Conservation (phyloP, 2,797 vertebrate species). For the Otolemur crassicaudatus region DNA sequence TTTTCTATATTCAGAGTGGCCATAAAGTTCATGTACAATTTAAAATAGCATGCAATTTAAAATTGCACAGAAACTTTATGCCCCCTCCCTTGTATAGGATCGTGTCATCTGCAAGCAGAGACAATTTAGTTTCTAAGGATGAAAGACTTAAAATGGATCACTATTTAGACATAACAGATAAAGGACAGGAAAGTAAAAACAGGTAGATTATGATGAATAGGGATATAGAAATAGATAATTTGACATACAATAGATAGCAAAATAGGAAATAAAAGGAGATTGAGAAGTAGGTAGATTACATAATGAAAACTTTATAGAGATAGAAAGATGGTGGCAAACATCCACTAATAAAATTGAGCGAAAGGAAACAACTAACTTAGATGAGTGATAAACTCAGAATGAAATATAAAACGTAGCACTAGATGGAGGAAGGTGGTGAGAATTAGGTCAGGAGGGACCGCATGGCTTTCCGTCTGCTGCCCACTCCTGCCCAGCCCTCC, state of each 20-base stretch:
- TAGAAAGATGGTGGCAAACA: background rate
- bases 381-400: background rate
- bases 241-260: background rate
- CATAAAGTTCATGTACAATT: too few relatives aligned
- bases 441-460: background rate
- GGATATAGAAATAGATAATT: background rate
- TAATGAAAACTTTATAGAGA: background rate
- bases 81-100: background rate
- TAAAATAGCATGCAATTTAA: too few relatives aligned
- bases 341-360: background rate
- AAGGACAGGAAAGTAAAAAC: background rate
- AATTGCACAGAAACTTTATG: too few relatives aligned
- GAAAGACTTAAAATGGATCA: background rate
- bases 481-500: rapidly evolving
- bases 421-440: background rate
- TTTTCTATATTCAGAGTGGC: background rate
- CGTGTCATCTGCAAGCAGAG: background rate
- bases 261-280: constrained; percentile 1
- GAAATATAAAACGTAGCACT: background rate
- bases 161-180: background rate
- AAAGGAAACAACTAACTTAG: background rate
- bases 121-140: background rate
- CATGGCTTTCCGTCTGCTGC: background rate
- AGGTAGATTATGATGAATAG: background rate
- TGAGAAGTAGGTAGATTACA: constrained; percentile 13